Conservation (phyloP, 2,113 vertebrate species). For the Pelmatolapia mariae region DNA sequence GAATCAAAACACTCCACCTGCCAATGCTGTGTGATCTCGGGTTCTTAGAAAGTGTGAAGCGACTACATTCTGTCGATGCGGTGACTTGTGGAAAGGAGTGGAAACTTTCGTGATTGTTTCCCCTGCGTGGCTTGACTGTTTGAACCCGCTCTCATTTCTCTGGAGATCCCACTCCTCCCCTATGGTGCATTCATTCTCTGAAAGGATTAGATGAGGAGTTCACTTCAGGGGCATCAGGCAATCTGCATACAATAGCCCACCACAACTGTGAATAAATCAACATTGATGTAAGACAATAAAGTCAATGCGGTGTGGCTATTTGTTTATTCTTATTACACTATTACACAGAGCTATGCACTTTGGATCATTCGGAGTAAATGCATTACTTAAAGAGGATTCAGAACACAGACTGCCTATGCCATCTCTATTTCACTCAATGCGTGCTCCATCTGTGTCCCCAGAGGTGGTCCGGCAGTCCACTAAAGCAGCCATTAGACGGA, state of each 20-base stretch:
- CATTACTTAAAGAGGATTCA: slow-evolving; percentile 19
- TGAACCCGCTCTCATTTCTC: slow-evolving; percentile 42
- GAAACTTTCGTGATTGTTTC: slow-evolving; percentile 27
- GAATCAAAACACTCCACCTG: slow-evolving; percentile 11
- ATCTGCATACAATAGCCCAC: slow-evolving; percentile 62
- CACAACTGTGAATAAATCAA: slow-evolving; percentile 44
- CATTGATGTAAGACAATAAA: slow-evolving; percentile 55
- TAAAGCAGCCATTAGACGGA: slow-evolving; percentile 51
- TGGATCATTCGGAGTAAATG: slow-evolving; percentile 27
- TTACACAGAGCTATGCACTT: slow-evolving; percentile 14
- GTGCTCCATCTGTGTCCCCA: slow-evolving; percentile 30
- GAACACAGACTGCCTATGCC: not conserved
- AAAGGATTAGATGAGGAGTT: slow-evolving; percentile 55
- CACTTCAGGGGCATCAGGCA: slow-evolving; percentile 44
- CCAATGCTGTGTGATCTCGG: not conserved
- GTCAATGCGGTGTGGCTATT: slow-evolving; percentile 30
- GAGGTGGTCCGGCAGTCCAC: slow-evolving; percentile 34
- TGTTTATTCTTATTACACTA: slow-evolving; percentile 56
- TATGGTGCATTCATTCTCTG: slow-evolving; percentile 6
- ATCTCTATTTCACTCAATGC: not conserved
- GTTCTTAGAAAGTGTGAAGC: not conserved
- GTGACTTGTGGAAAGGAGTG: not conserved
- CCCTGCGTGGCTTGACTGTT: slow-evolving; percentile 42
- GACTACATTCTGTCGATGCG: not conserved
- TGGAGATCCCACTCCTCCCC: slow-evolving; percentile 4